Conservation (phyloP, 2,888 invertebrate genomes). For the Tupiocoris notatus region DNA sequence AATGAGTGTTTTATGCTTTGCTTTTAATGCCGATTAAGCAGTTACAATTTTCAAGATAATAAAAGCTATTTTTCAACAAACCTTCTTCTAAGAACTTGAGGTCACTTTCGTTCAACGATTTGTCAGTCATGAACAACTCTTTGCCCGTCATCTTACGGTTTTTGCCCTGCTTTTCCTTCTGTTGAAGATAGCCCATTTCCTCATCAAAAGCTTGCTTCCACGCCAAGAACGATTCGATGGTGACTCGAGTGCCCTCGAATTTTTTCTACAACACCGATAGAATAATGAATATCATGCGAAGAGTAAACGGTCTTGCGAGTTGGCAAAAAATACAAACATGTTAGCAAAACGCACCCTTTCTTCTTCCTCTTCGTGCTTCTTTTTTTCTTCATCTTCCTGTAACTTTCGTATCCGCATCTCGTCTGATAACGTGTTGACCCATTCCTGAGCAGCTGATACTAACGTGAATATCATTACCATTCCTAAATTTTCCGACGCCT, state of each 20-base stretch:
- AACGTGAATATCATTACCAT: constrained; percentile 97
- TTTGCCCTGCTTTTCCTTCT: constrained; percentile 69
- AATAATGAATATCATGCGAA: neutral
- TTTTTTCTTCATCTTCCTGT: constrained; percentile 66
- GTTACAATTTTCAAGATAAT: too few relatives aligned
- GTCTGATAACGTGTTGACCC: constrained; percentile 82
- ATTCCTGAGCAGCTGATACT: constrained; percentile 90
- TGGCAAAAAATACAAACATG: too few relatives aligned
- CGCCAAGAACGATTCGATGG: constrained; percentile 89
- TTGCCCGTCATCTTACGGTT: constrained; percentile 83
- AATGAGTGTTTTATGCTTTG: too few relatives aligned
- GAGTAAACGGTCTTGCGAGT: too few relatives aligned
- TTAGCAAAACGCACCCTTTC: constrained; percentile 66
- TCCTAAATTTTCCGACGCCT: constrained; percentile 85
- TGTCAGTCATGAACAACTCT: constrained; percentile 91
- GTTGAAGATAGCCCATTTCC: constrained; percentile 67
- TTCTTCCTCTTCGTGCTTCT: constrained; percentile 78
- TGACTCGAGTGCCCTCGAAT: constrained; percentile 93
- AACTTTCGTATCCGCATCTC: constrained; percentile 69
- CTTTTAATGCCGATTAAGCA: too few relatives aligned
- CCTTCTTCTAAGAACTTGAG: constrained; percentile 91
- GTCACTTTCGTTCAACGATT: constrained; percentile 92
- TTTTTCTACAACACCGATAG: constrained; percentile 64
- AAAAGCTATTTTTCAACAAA: too few relatives aligned
- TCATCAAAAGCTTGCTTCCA: constrained; percentile 94